phyloP scores from a whole-genome alignment of 2,888 invertebrate genomes.

The Philaethria dido region DNA sequence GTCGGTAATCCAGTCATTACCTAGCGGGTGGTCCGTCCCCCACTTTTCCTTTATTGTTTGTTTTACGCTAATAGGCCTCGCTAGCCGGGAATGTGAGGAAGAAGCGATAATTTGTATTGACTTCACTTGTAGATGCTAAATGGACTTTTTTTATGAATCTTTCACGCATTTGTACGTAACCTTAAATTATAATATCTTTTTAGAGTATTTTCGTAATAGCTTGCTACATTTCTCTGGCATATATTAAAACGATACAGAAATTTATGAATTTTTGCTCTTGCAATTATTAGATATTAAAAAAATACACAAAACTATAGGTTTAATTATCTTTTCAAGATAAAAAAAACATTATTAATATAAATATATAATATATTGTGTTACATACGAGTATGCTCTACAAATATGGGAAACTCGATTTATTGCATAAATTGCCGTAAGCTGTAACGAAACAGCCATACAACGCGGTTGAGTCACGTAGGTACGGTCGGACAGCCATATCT shows the following conservation, averaged over 20 bases:
- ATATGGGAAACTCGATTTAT: conserved; percentile 41
- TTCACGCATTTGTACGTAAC: neutral
- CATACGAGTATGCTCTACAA: conserved; percentile 27
- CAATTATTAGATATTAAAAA: too few relatives aligned
- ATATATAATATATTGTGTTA: neutral
- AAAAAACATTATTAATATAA: too few relatives aligned
- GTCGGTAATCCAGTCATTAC: conserved; percentile 45
- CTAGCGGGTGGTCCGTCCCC: conserved; percentile 44
- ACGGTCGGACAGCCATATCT: conserved; percentile 19
- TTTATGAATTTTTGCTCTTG: too few relatives aligned
- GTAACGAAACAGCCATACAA: conserved; percentile 40
- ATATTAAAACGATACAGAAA: too few relatives aligned
- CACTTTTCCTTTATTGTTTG: conserved; percentile 44
- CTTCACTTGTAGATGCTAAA: conserved; percentile 25
- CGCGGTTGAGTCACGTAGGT: conserved; percentile 42
- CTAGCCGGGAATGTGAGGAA: conserved; percentile 36
- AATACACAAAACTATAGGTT: too few relatives aligned
- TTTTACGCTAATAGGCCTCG: conserved; percentile 45
- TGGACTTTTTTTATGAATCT: conserved; percentile 4
- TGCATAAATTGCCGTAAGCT: conserved; percentile 40
- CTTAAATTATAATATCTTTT: neutral
- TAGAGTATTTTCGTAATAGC: neutral
- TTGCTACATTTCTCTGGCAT: too few relatives aligned
- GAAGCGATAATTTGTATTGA: conserved; percentile 41
- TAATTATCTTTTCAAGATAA: too few relatives aligned